Conservation (phyloP, 2,113 vertebrate genomes). For the Scomber colias region DNA sequence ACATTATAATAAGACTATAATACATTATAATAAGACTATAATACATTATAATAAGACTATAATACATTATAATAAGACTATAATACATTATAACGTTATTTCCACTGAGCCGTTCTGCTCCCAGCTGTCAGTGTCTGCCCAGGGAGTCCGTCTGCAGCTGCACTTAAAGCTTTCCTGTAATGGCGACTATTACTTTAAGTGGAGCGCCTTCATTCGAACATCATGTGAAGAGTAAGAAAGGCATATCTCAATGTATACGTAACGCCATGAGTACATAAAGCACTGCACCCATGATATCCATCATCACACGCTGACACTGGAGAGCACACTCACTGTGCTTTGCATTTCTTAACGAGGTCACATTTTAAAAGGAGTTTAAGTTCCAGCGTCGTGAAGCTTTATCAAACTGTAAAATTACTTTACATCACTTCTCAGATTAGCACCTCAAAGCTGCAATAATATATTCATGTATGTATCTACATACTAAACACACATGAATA, state of each 20-base stretch:
- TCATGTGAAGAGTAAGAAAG: not conserved
- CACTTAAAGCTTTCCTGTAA: constrained; percentile 23
- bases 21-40: too few relatives aligned
- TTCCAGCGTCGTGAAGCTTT: not conserved
- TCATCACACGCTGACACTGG: constrained; percentile 25
- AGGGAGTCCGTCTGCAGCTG: not conserved
- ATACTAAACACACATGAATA: too few relatives aligned
- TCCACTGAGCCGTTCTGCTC: constrained; percentile 3
- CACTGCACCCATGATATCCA: constrained; percentile 32
- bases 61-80: too few relatives aligned
- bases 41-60: too few relatives aligned
- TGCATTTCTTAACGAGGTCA: not conserved
- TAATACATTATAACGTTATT: not conserved
- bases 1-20: too few relatives aligned
- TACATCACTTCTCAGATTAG: too few relatives aligned
- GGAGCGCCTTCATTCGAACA: not conserved
- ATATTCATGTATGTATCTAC: too few relatives aligned
- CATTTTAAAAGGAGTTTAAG: not conserved
- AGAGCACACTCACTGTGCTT: not conserved
- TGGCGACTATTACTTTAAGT: constrained; percentile 44
- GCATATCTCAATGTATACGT: constrained; percentile 13
- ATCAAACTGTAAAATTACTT: not conserved
- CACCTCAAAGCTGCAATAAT: too few relatives aligned
- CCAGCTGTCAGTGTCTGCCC: constrained; percentile 35
- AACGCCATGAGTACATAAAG: constrained; percentile 44